These are phyloP conservation scores for Andrena haemorrhoa DNA, from an alignment of 2,888 invertebrate species.

Conservation along the genomic window DNA sequence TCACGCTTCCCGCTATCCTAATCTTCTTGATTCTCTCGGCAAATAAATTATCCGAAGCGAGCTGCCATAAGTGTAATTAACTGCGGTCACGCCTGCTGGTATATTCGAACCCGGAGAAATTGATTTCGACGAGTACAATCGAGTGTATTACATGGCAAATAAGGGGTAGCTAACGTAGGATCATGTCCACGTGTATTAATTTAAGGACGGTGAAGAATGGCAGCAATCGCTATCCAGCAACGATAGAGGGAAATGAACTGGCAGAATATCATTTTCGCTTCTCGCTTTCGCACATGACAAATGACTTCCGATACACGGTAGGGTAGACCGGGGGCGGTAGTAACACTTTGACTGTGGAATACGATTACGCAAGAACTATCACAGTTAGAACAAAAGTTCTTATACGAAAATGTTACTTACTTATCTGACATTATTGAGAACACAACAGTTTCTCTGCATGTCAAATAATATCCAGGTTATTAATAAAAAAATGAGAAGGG, in stretches of 20 bases:
- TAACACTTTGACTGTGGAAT: too few relatives aligned
- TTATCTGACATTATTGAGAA: too few relatives aligned
- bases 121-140: conserved; percentile 46
- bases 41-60: conserved; percentile 52
- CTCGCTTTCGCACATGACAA: neutral
- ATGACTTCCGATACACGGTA: neutral
- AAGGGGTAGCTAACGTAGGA: conserved; percentile 34
- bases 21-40: conserved; percentile 21
- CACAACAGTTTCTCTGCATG: too few relatives aligned
- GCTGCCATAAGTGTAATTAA: conserved; percentile 38
- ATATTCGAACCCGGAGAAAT: conserved; percentile 47
- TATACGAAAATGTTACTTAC: too few relatives aligned
- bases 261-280: neutral
- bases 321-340: too few relatives aligned
- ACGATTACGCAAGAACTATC: too few relatives aligned
- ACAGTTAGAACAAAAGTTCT: too few relatives aligned
- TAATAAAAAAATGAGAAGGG: too few relatives aligned
- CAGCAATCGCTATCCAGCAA: conserved; percentile 36
- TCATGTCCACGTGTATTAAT: conserved; percentile 7
- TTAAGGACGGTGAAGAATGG: conserved; percentile 23
- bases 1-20: conserved; percentile 17
- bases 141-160: conserved; percentile 46
- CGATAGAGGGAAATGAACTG: conserved; percentile 9
- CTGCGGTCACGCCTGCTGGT: conserved; percentile 17
- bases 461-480: too few relatives aligned